These are phyloP conservation scores for Microplitis manilae DNA, from an alignment of 2,888 invertebrate species.

Conservation along the genomic window DNA sequence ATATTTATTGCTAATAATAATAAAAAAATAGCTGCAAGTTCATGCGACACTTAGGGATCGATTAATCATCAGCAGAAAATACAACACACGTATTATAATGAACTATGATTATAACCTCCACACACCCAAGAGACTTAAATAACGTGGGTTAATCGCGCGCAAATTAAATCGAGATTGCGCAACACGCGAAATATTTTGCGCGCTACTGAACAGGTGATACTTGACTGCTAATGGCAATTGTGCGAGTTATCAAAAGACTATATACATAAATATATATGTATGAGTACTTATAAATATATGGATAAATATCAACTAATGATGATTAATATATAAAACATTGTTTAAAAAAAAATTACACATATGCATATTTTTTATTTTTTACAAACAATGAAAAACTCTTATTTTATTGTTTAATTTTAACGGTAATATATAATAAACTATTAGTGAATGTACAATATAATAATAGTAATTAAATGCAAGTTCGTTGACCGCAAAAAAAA, in stretches of 20 bases:
- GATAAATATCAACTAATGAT: constrained; percentile 35
- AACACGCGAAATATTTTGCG: constrained; percentile 42
- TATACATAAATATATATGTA: constrained; percentile 13
- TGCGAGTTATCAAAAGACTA: constrained; percentile 26
- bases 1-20: neutral
- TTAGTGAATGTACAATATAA: neutral
- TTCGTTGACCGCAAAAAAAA: constrained; percentile 5
- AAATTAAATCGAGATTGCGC: constrained; percentile 43
- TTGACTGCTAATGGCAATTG: constrained; percentile 38
- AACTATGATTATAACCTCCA: constrained; percentile 31
- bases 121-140: constrained; percentile 33
- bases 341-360: neutral
- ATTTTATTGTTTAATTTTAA: neutral
- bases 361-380: constrained; percentile 2
- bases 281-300: neutral
- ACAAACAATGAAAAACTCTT: neutral
- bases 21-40: neutral
- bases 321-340: constrained; percentile 20
- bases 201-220: constrained; percentile 40
- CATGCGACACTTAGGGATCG: constrained; percentile 33
- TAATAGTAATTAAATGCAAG: constrained; percentile 28
- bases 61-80: constrained; percentile 38
- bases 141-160: constrained; percentile 41
- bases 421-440: neutral
- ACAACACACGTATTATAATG: constrained; percentile 12